These are phyloP conservation scores for Tauraco hartlaubi DNA, from an alignment of 2,797 vertebrate species.

Conservation along the genomic window DNA sequence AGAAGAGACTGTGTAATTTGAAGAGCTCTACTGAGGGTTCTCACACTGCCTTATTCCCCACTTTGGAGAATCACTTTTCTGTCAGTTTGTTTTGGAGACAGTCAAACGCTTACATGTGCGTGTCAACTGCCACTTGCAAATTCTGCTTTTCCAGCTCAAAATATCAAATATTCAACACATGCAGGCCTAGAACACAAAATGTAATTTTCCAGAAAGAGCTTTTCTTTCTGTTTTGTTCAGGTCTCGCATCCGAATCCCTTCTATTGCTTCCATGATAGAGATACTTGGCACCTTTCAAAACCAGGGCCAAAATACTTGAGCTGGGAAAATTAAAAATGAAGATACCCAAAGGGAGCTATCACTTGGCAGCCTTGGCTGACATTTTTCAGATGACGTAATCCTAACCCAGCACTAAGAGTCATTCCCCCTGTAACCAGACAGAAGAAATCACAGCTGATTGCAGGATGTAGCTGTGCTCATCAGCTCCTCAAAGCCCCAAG, in stretches of 20 bases:
- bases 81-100: not conserved
- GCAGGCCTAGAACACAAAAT: not conserved
- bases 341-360: not conserved
- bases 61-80: not conserved
- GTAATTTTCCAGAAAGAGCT: not conserved
- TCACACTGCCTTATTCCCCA: not conserved
- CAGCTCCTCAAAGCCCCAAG: slow-evolving; percentile 71
- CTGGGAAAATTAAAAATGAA: not conserved
- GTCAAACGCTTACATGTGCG: not conserved
- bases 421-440: not conserved
- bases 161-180: not conserved
- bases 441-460: not conserved
- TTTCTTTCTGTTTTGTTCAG: not conserved
- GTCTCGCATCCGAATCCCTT: not conserved
- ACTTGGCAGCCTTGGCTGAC: not conserved
- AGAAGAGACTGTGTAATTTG: not conserved
- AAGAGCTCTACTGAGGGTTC: not conserved
- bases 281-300: not conserved
- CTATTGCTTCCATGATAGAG: not conserved
- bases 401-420: fast-evolving
- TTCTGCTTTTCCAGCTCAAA: not conserved
- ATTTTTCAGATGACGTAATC: fast-evolving
- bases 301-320: not conserved
- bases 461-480: slow-evolving; percentile 47
- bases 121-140: not conserved